Evolutionary conservation across 1,140 invertebrate genomes (phyloP), one percentile per base, ranked within the genome.

Genomic region (Drosophila sechellia): DNA sequence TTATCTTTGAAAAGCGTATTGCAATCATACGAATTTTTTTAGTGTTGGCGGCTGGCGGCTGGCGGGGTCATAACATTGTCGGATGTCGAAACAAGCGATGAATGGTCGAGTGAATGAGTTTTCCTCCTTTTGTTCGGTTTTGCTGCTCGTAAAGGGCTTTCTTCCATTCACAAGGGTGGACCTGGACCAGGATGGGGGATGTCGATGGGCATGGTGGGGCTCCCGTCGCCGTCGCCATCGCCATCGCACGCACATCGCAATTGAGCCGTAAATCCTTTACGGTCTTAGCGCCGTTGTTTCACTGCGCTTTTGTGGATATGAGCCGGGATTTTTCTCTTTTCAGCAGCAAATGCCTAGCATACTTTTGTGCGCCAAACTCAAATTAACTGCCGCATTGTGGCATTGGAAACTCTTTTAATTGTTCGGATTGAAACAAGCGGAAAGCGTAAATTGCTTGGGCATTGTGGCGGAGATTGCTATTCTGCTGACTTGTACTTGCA

Each of bases 241-340:
- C 79, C 1, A 22, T 20, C 27, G 77, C 79, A 84, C 76, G 84
- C 84, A 83, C 79, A 63, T 55, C 76, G 58, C 85, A 91, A 91
- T 91, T 91, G 89, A 91, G 89, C 89, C 78, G 89, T 91, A 91
- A 91, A 91, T 91, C 84, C 89, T 91, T 91, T 89, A 85, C 89
- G 81, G 89, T 75, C 75, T 89, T 91, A 75, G 48, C 75, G 69
- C 76, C 69, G 56, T 79, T 81, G 83, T 81, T 89, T 87, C 81
- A 69, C 79, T 87, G 83, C 84, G 70, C 83, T 87, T 87, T 86
- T 86, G 76, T 54, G 68, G 77, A 31, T 31, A 8, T 31, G 73
- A 72, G 56, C 5, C 37, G 42, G 39, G 49, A 35, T 57, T 71
- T 69, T 71, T 52, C 54, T 42, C 40, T 25, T 42, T 42, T 55